Base-by-base conservation (phyloP, 2,888 invertebrate genomes). In the Pocota personata region DNA sequence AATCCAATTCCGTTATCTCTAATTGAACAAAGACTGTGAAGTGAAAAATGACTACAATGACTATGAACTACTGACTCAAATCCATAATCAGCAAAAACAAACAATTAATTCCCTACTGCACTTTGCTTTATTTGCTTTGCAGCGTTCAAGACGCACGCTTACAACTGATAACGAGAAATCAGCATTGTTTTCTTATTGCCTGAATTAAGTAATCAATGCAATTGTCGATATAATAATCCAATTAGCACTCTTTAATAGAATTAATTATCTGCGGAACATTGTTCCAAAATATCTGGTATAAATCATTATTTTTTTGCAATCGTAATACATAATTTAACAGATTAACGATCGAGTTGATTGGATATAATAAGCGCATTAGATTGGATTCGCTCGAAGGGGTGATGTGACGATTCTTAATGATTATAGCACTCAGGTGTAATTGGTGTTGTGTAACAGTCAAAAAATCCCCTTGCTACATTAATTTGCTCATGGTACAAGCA, bases 11-110 rank as follows among this genome's bases (percentile, higher is more conserved):
- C 4, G 10, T 58, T 37, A 58, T 60, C 58, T 37, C 2, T 8
- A 60, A 24, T 12, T 24, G 3, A 32, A 60, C 58, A 24, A 37
- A 37, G 37, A 10, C 14, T 55, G 16, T 8, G 6, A 43, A 16
- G 8, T 12, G 12, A 6, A 35, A 32, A 57, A 57, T 5, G 0
- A 16, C 8, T 35, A 35, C 19, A 19, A 19, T 21, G 27, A n/a
- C 27, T 43, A 3, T 48, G 46, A 64, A 48, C 64, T 64, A 64
- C 19, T 64, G 64, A 19, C 48, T 48, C 19, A 19, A 48, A 32
- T 32, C 19, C n/a, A 12, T n/a, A 48, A 64, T 48, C 64, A 48
- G 40, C 30, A n/a, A 55, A 35, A 57, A 24, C 2, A 32, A 32
- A 5, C n/a, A 32, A 32, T 57, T n/a, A n/a, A 35, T 32, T 12